Conservation (phyloP, 2,113 vertebrate genomes). For the Antechinus flavipes region DNA sequence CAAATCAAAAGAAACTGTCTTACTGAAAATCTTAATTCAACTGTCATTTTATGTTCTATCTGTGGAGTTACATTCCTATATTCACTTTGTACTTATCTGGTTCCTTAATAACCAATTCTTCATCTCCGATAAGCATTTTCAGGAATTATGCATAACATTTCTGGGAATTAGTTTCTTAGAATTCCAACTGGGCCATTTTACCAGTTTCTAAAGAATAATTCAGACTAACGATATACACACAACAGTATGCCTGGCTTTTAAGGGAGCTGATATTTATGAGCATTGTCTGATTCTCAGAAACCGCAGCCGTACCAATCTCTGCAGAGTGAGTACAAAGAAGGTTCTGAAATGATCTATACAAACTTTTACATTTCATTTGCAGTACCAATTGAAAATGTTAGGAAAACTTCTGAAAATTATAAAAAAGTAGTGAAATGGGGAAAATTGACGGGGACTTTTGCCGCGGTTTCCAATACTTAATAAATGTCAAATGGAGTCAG, state of each 20-base stretch:
- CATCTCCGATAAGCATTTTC: constrained; percentile 36
- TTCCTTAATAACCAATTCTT: constrained; percentile 55
- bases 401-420: not conserved
- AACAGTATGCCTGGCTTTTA: constrained; percentile 25
- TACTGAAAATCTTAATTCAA: not conserved
- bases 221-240: constrained; percentile 29
- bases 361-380: constrained; percentile 2
- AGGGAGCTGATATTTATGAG: constrained; percentile 38
- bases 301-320: constrained; percentile 15
- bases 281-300: constrained; percentile 54
- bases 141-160: constrained; percentile 32
- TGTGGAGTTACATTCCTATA: constrained; percentile 32
- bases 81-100: constrained; percentile 48
- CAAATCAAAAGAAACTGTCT: constrained; percentile 44
- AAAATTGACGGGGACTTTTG: constrained; percentile 53
- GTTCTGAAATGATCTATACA: constrained; percentile 37
- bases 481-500: constrained; percentile 27
- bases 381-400: constrained; percentile 50
- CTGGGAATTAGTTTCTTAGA: constrained; percentile 55
- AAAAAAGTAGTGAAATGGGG: constrained; percentile 30
- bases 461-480: constrained; percentile 39
- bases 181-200: constrained; percentile 49
- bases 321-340: constrained; percentile 49
- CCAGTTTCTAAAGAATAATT: constrained; percentile 56
- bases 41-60: constrained; percentile 41